phyloP scores from a whole-genome alignment of 2,888 invertebrate genomes.

The Amblyjoppa proteus region DNA sequence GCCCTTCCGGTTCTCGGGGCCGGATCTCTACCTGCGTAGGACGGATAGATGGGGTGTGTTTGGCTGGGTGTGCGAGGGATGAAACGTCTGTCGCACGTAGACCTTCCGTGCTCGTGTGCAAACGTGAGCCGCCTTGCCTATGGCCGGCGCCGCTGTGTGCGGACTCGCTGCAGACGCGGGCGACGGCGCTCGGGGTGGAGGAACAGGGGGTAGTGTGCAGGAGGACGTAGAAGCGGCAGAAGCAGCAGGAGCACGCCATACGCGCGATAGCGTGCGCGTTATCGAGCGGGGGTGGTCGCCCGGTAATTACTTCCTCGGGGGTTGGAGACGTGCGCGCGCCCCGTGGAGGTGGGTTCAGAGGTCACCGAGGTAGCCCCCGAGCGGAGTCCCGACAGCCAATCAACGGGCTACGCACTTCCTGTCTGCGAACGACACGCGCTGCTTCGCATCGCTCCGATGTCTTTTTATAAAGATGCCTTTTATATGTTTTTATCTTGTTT shows the following conservation, averaged over 20 bases:
- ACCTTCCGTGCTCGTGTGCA: background rate
- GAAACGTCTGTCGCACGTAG: background rate
- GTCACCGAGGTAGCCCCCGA: conserved; percentile 79
- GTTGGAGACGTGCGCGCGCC: conserved; percentile 82
- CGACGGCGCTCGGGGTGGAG: conserved; percentile 23
- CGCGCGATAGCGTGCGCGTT: conserved; percentile 78
- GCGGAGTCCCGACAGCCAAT: conserved; percentile 79
- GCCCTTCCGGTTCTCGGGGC: too few relatives aligned
- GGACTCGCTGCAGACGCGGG: conserved; percentile 32
- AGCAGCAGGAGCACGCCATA: conserved; percentile 59
- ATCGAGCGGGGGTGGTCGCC: conserved; percentile 82
- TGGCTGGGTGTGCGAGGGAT: background rate
- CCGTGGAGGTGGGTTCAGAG: conserved; percentile 82
- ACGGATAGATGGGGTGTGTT: background rate
- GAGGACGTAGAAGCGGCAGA: conserved; percentile 1
- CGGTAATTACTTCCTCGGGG: conserved; percentile 82
- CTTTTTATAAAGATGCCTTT: background rate
- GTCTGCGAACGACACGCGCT: conserved; percentile 37
- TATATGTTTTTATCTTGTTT: too few relatives aligned
- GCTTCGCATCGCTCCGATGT: conserved; percentile 42
- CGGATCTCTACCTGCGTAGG: background rate
- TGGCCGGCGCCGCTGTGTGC: conserved; percentile 13
- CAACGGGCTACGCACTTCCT: conserved; percentile 79
- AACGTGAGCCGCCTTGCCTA: background rate
- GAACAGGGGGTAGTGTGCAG: conserved; percentile 10